Evolutionary conservation across 2,113 vertebrate species (phyloP).

Genomic region (Brachirus orientalis): DNA sequence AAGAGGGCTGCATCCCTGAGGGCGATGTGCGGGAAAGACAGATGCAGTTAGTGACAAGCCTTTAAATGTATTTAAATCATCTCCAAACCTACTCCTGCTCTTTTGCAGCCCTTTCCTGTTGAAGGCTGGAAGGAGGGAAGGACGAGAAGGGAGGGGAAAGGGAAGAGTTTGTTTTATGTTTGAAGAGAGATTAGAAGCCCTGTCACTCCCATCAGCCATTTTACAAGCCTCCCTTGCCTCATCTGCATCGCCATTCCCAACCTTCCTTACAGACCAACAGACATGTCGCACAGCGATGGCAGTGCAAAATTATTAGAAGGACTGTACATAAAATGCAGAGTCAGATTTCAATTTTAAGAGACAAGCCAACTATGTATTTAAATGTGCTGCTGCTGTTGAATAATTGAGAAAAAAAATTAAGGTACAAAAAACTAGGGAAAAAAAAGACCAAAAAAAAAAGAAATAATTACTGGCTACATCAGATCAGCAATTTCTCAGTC

Average conservation of each 20-base stretch:
- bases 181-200: slow-evolving; percentile 52
- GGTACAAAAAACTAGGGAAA: slow-evolving; percentile 66
- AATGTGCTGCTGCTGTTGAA: slow-evolving; percentile 92
- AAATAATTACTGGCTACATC: slow-evolving; percentile 86
- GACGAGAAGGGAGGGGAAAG: slow-evolving; percentile 52
- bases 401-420: slow-evolving; percentile 83
- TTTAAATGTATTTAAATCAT: slow-evolving; percentile 89
- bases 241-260: slow-evolving; percentile 37
- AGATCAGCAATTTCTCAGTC: slow-evolving; percentile 86
- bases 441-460: slow-evolving; percentile 61
- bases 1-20: slow-evolving; percentile 93
- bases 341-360: slow-evolving; percentile 92
- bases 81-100: slow-evolving; percentile 43
- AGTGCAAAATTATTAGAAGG: slow-evolving; percentile 76
- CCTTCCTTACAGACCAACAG: slow-evolving; percentile 62
- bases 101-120: slow-evolving; percentile 45
- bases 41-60: slow-evolving; percentile 99
- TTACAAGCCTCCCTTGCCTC: slow-evolving; percentile 30
- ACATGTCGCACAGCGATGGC: slow-evolving; percentile 61
- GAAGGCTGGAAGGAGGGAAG: slow-evolving; percentile 57
- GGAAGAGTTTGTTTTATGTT: slow-evolving; percentile 57
- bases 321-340: slow-evolving; percentile 97
- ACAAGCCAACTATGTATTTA: slow-evolving; percentile 92
- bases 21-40: slow-evolving; percentile 99
- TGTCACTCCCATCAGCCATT: slow-evolving; percentile 49